Evolutionary conservation across 2,888 invertebrate genomes (phyloP), one percentile per base, ranked within the genome.

Genomic region (Phymatocera aterrima): DNA sequence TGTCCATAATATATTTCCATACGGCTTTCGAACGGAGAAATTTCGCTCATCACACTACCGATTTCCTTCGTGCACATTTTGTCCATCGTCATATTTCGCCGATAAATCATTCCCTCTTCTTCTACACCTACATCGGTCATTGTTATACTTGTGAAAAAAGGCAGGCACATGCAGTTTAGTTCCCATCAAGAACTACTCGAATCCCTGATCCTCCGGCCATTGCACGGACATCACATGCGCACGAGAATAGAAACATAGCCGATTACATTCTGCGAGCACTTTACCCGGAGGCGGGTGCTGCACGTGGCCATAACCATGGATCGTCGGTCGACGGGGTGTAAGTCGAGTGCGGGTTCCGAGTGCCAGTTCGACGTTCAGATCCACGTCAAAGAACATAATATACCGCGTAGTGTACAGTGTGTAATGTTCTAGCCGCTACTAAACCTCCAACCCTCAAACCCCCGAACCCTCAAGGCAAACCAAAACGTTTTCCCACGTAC

Each of bases 141-240:
- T 51, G 15, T 15, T 51, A n/a, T 51, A 5, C 8, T 40, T 40
- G n/a, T n/a, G n/a, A n/a, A n/a, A n/a, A n/a, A n/a, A n/a, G n/a
- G n/a, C n/a, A n/a, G n/a, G n/a, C 3, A 84, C 84, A 82, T 79
- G 80, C 79, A 81, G 83, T 87, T 87, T 85, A 86, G 87, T 89
- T 89, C 86, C 88, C 88, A 89, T 89, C 87, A 86, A 87, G 86
- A 83, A 83, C 83, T 84, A 87, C 86, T 89, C 88, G n/a, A 87
- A 89, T 89, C 87, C 78, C 12, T 51, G 48, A 72, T 72, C 51
- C 51, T n/a, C n/a, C 28, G 37, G 18, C 15, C 24, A 21, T 12
- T 15, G 1, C 21, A 43, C 3, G 34, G 34, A 34, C n/a, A 0
- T 24, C n/a, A 37, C 3, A 8, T 37, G 10, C 24, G 24, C 24